phyloP scores from a whole-genome alignment of 2,888 invertebrate genomes.

The Plagodis pulveraria region DNA sequence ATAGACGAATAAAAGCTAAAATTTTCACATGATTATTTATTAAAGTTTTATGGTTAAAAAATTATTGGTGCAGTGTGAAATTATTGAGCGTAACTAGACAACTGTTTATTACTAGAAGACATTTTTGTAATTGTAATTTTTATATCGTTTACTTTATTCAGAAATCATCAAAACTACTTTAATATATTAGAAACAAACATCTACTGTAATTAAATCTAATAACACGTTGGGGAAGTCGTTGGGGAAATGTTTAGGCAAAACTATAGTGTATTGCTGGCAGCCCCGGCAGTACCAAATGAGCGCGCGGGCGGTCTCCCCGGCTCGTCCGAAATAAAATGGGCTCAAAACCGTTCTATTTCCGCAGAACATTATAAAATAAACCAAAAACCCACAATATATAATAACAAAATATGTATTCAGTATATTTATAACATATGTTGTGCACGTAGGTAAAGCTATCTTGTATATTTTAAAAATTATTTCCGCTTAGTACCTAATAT shows the following conservation, averaged over 20 bases:
- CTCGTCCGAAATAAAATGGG: slow-evolving; percentile 60
- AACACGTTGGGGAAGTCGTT: slow-evolving; percentile 8
- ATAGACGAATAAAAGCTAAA: too few relatives aligned
- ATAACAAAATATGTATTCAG: slow-evolving; percentile 61
- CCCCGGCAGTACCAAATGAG: slow-evolving; percentile 59
- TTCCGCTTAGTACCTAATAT: slow-evolving; percentile 12
- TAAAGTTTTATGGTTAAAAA: too few relatives aligned
- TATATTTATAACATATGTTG: slow-evolving; percentile 70
- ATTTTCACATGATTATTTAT: too few relatives aligned
- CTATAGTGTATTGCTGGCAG: slow-evolving; percentile 44
- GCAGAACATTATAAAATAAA: slow-evolving; percentile 60
- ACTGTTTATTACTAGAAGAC: too few relatives aligned
- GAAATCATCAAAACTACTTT: too few relatives aligned
- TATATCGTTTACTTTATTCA: too few relatives aligned
- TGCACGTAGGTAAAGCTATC: slow-evolving; percentile 48
- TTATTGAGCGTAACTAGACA: too few relatives aligned
- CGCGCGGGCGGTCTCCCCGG: slow-evolving; percentile 59
- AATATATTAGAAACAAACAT: neutral
- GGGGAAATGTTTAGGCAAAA: slow-evolving; percentile 39
- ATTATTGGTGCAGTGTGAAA: too few relatives aligned
- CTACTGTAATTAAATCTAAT: neutral
- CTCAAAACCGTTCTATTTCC: slow-evolving; percentile 50
- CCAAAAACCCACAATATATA: slow-evolving; percentile 42
- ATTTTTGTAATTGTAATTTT: too few relatives aligned
- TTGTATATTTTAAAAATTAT: slow-evolving; percentile 27